These are phyloP conservation scores for Megaceryle torquata DNA, from an alignment of 2,113 vertebrate species.

Conservation along the genomic window DNA sequence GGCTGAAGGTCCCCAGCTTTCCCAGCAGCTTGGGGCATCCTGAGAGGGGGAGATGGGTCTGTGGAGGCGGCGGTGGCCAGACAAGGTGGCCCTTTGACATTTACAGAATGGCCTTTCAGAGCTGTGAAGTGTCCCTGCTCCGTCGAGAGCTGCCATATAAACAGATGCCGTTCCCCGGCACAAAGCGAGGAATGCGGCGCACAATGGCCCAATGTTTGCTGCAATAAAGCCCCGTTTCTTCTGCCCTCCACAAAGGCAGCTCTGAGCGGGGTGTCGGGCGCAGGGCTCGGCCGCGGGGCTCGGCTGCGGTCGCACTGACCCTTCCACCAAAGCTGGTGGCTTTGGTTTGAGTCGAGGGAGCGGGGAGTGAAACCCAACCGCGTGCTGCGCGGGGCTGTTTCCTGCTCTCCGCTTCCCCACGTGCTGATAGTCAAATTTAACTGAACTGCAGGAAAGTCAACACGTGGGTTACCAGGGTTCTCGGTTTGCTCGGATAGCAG, in stretches of 20 bases:
- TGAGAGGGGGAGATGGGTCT: rapidly evolving
- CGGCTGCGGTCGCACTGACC: not conserved
- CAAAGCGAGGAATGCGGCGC: constrained; percentile 60
- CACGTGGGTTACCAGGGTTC: not conserved
- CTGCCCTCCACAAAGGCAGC: constrained; percentile 55
- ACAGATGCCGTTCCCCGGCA: constrained; percentile 30
- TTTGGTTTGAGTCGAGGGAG: not conserved
- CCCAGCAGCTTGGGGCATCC: not conserved
- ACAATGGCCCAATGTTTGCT: constrained; percentile 75
- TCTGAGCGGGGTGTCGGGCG: not conserved
- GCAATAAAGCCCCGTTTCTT: constrained; percentile 72
- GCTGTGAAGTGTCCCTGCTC: constrained; percentile 51
- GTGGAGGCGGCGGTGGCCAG: not conserved
- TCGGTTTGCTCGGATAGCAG: not conserved
- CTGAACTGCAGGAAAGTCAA: not conserved
- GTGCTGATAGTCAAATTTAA: not conserved
- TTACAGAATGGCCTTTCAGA: constrained; percentile 58
- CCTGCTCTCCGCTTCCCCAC: not conserved
- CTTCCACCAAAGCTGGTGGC: not conserved
- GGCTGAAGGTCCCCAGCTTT: not conserved
- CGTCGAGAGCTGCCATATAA: constrained; percentile 41
- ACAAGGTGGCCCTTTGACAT: constrained; percentile 68
- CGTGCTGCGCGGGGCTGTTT: not conserved
- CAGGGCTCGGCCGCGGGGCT: constrained; percentile 26
- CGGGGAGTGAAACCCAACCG: not conserved